A percentile compares a stretch with the other conserved stretches of the same genome.
Evolutionary conservation across 2,888 invertebrate species (phyloP).

Genomic region (Diarsia rubi): DNA sequence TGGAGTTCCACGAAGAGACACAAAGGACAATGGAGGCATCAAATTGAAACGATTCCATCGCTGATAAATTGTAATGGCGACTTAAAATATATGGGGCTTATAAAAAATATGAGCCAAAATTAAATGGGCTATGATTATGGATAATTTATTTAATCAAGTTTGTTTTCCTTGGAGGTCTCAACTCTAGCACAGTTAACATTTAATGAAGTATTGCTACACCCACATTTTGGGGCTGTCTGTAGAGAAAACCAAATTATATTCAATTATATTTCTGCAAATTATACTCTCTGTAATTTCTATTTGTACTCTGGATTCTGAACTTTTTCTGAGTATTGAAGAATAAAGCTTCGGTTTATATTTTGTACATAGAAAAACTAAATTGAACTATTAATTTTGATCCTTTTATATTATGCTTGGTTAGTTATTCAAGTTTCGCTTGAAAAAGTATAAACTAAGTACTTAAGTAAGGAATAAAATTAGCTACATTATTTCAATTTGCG

Average conservation of each 20-base stretch:
- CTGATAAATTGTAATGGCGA: constrained; percentile 32
- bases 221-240: too few species aligned
- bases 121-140: constrained; percentile 6
- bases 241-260: not conserved
- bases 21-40: constrained; percentile 29
- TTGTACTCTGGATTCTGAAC: not conserved
- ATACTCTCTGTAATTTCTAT: not conserved
- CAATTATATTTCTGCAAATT: constrained; percentile 2
- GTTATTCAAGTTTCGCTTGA: constrained; percentile 7
- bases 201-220: not conserved
- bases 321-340: not conserved
- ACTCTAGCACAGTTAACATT: not conserved
- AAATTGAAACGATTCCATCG: constrained; percentile 40
- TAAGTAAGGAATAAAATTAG: constrained; percentile 30
- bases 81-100: constrained; percentile 34
- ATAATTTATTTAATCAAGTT: not conserved
- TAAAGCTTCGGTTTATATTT: not conserved
- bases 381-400: not conserved
- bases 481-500: constrained; percentile 33
- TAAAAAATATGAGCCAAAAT: not conserved
- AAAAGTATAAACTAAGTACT: constrained; percentile 21
- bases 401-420: constrained; percentile 10
- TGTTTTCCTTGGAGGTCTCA: not conserved
- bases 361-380: not conserved
- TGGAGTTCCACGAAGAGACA: constrained; percentile 25